These are phyloP conservation scores for Butorides virescens DNA, from an alignment of 2,113 vertebrate genomes.

Conservation along the genomic window DNA sequence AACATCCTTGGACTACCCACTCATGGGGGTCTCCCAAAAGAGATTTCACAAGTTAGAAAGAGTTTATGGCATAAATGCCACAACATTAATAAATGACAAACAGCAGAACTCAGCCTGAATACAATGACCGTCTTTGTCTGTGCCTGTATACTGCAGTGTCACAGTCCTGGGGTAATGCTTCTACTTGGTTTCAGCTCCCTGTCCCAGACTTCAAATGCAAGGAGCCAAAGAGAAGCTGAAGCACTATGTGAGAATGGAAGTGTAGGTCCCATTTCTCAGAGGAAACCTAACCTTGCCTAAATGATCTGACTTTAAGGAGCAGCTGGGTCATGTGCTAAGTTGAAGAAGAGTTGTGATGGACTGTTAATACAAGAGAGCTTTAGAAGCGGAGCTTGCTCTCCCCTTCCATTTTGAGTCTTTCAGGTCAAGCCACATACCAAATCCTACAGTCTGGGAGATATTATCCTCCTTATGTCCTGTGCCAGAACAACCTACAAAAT, in stretches of 20 bases:
- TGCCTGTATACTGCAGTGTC: neutral
- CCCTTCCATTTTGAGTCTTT: neutral
- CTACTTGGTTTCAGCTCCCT: neutral
- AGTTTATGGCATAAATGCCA: neutral
- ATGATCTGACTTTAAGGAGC: neutral
- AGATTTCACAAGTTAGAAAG: neutral
- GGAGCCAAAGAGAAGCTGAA: neutral
- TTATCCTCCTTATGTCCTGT: neutral
- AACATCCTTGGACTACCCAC: neutral
- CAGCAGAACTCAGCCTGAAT: neutral
- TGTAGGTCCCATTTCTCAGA: neutral
- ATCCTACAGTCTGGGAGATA: neutral
- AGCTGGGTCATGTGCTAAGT: neutral
- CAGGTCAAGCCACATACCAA: neutral
- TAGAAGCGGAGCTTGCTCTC: neutral
- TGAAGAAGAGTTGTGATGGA: neutral
- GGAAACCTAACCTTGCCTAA: neutral
- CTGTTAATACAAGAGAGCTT: neutral
- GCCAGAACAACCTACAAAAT: neutral
- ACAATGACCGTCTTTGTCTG: neutral
- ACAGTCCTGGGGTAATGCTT: neutral
- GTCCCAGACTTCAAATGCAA: neutral
- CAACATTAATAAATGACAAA: neutral
- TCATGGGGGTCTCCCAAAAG: neutral
- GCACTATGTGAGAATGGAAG: neutral